phyloP scores from a whole-genome alignment of 2,888 invertebrate genomes.

The Anthophora plumipes region DNA sequence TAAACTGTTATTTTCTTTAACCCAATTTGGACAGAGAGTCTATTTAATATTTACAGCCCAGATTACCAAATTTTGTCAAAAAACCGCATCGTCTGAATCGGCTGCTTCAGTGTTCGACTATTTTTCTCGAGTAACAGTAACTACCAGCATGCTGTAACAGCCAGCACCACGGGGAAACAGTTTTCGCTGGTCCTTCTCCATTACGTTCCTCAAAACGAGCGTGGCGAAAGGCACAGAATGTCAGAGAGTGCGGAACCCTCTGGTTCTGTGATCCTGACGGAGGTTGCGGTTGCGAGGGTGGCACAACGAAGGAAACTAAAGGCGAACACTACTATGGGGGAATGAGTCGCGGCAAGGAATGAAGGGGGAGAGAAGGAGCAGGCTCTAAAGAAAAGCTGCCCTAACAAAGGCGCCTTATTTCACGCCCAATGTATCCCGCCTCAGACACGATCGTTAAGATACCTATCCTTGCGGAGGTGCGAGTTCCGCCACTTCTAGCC shows the following conservation, averaged over 20 bases:
- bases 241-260: conserved; percentile 53
- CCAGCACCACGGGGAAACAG: background rate
- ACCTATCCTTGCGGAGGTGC: conserved; percentile 76
- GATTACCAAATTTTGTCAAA: no score
- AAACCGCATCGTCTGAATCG: no score
- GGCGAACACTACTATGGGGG: conserved; percentile 32
- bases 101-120: no score
- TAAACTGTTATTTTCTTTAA: no score
- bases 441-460: conserved; percentile 82
- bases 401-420: conserved; percentile 80
- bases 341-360: conserved; percentile 14
- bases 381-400: conserved; percentile 69
- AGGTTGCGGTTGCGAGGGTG: conserved; percentile 60
- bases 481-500: conserved; percentile 57
- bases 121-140: no score
- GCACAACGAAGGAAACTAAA: conserved; percentile 47
- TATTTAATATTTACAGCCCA: no score
- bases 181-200: conserved; percentile 25
- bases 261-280: conserved; percentile 46
- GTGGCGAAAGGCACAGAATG: conserved; percentile 36
- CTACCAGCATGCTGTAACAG: no score
- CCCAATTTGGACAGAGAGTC: no score
- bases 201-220: conserved; percentile 51
- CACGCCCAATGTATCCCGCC: conserved; percentile 79
- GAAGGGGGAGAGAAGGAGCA: conserved; percentile 9